A percentile compares a stretch with the other conserved stretches of the same genome.
Evolutionary conservation across 2,888 invertebrate genomes (phyloP).

Genomic region (Atethmia centrago): DNA sequence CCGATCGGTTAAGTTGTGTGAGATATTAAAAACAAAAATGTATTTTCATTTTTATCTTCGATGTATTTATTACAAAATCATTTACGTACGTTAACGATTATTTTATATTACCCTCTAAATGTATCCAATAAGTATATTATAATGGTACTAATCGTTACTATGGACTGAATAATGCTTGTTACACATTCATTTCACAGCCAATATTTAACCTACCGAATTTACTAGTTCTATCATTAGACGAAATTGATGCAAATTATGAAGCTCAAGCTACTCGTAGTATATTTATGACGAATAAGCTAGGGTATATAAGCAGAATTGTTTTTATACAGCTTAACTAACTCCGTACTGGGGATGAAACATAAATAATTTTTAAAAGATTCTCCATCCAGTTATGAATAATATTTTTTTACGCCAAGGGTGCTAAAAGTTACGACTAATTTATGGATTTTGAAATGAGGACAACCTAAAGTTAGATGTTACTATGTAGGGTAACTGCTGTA

Average conservation of each 20-base stretch:
- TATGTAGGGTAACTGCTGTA: too few relatives aligned
- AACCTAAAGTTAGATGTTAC: neutral
- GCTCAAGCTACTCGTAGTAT: conserved; percentile 11
- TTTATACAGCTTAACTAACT: conserved; percentile 20
- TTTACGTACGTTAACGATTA: conserved; percentile 48
- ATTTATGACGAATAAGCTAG: conserved; percentile 20
- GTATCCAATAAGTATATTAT: conserved; percentile 37
- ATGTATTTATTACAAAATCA: conserved; percentile 46
- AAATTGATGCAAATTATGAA: conserved; percentile 41
- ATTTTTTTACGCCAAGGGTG: neutral
- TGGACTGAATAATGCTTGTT: conserved; percentile 81
- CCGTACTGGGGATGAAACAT: neutral
- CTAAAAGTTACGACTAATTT: neutral
- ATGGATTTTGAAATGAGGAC: neutral
- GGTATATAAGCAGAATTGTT: conserved; percentile 7
- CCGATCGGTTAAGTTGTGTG: conserved; percentile 1
- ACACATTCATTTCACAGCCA: conserved; percentile 88
- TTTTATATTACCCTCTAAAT: conserved; percentile 50
- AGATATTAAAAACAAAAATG: neutral
- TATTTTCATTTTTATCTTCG: conserved; percentile 30
- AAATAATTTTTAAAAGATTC: neutral
- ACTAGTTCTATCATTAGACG: conserved; percentile 37
- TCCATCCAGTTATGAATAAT: neutral
- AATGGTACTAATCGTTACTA: conserved; percentile 67
- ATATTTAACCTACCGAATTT: conserved; percentile 80